Conservation (phyloP, 1,140 invertebrate species). For the Agrypnia vestita region DNA sequence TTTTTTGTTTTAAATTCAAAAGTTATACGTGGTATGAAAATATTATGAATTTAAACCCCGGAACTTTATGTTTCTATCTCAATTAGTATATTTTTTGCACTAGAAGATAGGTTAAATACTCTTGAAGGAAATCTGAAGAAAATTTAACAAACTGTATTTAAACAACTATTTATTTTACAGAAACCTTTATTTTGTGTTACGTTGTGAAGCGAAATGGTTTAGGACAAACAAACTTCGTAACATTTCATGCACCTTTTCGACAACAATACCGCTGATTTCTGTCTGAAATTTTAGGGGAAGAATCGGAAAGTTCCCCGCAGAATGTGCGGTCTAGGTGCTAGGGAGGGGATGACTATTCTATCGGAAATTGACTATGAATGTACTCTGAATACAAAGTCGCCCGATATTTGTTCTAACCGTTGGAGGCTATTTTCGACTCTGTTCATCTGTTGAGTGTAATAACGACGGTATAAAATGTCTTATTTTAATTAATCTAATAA, state of each 20-base stretch:
- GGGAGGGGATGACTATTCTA: neutral
- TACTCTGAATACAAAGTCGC: conserved; percentile 11
- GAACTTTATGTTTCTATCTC: too few species aligned
- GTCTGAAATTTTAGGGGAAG: conserved; percentile 24
- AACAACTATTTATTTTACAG: too few species aligned
- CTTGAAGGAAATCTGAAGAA: too few species aligned
- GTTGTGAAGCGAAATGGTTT: neutral
- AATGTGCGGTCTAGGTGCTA: neutral
- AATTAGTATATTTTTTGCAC: too few species aligned
- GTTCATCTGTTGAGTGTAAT: neutral
- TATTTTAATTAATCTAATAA: too few species aligned
- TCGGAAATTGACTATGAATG: conserved; percentile 36
- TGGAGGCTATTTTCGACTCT: conserved; percentile 6
- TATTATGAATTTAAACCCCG: too few species aligned
- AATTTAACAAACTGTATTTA: too few species aligned
- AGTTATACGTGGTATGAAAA: too few species aligned
- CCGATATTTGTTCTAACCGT: conserved; percentile 23
- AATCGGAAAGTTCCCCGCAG: neutral
- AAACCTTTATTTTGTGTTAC: too few species aligned
- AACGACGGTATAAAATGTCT: too few species aligned
- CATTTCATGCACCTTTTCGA: conserved; percentile 18
- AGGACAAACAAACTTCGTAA: conserved; percentile 1
- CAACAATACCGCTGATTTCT: conserved; percentile 30
- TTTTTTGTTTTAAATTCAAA: too few species aligned
- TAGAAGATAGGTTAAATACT: too few species aligned